These are phyloP conservation scores for Macrotrachela quadricornifera DNA, from an alignment of 1,140 invertebrate species.

Conservation along the genomic window DNA sequence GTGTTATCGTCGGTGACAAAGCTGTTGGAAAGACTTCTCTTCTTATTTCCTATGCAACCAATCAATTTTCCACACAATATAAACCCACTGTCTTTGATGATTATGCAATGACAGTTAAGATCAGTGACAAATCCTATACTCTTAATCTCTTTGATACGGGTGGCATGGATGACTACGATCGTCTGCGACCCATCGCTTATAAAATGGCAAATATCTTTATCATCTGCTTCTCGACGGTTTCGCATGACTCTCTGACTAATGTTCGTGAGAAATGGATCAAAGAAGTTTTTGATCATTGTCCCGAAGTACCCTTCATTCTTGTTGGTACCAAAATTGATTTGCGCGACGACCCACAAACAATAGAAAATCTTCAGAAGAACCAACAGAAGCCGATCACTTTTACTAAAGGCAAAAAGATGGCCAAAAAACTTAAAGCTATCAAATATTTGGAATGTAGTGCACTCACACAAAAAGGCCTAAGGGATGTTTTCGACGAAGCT, in stretches of 20 bases:
- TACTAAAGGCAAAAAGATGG: background rate
- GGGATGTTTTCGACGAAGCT: constrained; percentile 3
- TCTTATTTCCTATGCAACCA: background rate
- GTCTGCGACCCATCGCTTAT: background rate
- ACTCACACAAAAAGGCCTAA: background rate
- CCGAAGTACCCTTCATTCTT: constrained; percentile 14
- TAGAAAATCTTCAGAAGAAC: background rate
- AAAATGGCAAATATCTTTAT: constrained; percentile 16
- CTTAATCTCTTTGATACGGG: constrained; percentile 3
- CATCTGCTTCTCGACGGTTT: constrained; percentile 17
- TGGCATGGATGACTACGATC: constrained; percentile 6
- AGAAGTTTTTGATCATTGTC: constrained; percentile 12
- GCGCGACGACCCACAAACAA: constrained; percentile 18
- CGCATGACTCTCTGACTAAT: constrained; percentile 14
- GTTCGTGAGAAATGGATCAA: constrained; percentile 17
- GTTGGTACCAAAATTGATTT: constrained; percentile 30
- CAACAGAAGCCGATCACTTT: background rate
- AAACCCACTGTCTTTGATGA: background rate
- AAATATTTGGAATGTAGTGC: constrained; percentile 3
- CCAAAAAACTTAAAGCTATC: background rate
- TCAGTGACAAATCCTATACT: no score
- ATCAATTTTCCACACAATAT: background rate
- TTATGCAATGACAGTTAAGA: no score
- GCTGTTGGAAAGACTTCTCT: background rate
- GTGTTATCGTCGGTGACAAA: background rate